A percentile compares a stretch with the other conserved stretches of the same genome.
Conservation (phyloP, 2,888 invertebrate genomes). For the Gymnocheta viridis region DNA sequence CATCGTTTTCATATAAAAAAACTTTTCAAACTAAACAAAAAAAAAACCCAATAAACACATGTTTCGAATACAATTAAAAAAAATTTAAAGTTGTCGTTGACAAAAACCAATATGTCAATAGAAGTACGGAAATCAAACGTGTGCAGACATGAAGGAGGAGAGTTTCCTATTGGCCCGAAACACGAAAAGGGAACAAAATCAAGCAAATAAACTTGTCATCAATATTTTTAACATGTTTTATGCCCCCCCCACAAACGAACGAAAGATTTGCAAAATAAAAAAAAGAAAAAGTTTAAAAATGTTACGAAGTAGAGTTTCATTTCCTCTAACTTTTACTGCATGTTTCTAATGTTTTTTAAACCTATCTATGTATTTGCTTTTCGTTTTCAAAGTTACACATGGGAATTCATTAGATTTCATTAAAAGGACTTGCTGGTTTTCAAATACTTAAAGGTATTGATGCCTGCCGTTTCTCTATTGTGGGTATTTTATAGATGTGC, state of each 20-base stretch:
- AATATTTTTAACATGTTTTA: slow-evolving; percentile 27
- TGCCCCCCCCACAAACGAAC: neutral
- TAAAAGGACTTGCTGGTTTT: neutral
- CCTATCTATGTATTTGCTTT: slow-evolving; percentile 14
- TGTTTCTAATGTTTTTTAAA: slow-evolving; percentile 17
- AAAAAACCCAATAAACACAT: slow-evolving; percentile 8
- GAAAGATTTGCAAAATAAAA: neutral
- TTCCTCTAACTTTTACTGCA: neutral
- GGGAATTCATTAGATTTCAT: slow-evolving; percentile 37
- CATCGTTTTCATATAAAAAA: slow-evolving; percentile 36
- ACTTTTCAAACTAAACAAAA: slow-evolving; percentile 10
- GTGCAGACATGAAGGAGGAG: neutral
- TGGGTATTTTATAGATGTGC: neutral
- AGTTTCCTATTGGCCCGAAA: neutral
- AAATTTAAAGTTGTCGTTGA: neutral
- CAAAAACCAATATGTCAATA: neutral
- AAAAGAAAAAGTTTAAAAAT: slow-evolving; percentile 26
- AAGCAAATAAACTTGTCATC: slow-evolving; percentile 1
- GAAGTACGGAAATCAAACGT: slow-evolving; percentile 18
- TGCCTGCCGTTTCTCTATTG: neutral
- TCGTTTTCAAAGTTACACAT: slow-evolving; percentile 18
- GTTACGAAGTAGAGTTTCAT: slow-evolving; percentile 26
- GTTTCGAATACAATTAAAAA: slow-evolving; percentile 14
- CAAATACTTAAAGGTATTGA: slow-evolving; percentile 1
- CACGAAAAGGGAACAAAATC: neutral